Conservation (phyloP, 2,113 vertebrate species). For the Plotosus lineatus region DNA sequence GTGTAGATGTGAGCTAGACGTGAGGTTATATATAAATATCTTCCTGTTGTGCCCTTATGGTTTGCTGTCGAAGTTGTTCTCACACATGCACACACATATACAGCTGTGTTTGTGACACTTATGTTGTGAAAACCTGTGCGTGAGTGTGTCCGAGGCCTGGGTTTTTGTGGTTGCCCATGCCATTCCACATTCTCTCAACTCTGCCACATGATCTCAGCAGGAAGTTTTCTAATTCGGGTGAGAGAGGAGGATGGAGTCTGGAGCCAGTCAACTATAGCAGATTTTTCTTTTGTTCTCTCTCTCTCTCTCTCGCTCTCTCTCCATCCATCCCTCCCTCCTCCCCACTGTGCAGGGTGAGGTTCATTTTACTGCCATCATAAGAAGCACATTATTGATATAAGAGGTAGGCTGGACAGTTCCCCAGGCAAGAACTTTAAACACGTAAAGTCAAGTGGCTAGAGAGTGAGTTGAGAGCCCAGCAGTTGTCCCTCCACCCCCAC, state of each 20-base stretch:
- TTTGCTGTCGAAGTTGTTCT: background rate
- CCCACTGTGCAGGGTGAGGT: constrained; percentile 31
- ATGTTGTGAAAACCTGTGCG: background rate
- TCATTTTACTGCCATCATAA: constrained; percentile 56
- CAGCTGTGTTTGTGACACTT: constrained; percentile 42
- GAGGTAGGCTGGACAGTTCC: constrained; percentile 41
- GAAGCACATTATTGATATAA: constrained; percentile 59
- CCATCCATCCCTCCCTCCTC: background rate
- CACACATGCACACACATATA: constrained; percentile 23
- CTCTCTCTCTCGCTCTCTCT: background rate
- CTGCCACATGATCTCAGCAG: constrained; percentile 45
- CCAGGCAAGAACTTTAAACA: constrained; percentile 46
- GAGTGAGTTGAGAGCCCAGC: constrained; percentile 52
- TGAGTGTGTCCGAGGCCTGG: background rate
- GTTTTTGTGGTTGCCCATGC: constrained; percentile 32
- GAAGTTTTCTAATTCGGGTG: constrained; percentile 46
- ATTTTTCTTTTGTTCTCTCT: constrained; percentile 11
- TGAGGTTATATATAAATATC: constrained; percentile 7
- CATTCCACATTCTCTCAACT: constrained; percentile 41
- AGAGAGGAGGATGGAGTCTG: constrained; percentile 43
- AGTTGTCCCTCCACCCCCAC: constrained; percentile 32
- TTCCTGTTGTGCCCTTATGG: constrained; percentile 15
- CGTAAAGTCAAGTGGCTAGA: constrained; percentile 54
- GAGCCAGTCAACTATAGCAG: constrained; percentile 35
- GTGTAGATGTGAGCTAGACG: background rate